phyloP scores from a whole-genome alignment of 2,113 vertebrate species.

The Hemicordylus capensis region DNA sequence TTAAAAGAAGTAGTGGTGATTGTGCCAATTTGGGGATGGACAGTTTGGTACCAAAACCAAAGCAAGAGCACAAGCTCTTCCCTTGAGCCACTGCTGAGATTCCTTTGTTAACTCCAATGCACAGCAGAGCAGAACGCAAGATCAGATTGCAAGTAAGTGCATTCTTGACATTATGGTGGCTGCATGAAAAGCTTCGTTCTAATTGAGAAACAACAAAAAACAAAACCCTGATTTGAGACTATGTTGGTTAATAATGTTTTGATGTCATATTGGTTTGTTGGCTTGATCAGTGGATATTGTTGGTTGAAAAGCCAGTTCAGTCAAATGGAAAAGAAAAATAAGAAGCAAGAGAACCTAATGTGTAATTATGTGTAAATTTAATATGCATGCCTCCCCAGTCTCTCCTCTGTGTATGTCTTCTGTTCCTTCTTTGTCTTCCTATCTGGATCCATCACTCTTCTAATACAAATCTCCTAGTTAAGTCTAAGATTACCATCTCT shows the following conservation, averaged over 20 bases:
- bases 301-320: neutral
- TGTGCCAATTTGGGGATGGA: neutral
- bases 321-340: neutral
- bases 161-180: neutral
- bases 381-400: neutral
- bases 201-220: neutral
- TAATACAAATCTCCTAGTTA: neutral
- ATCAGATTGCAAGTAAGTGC: neutral
- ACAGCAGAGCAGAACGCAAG: neutral
- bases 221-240: neutral
- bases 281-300: neutral
- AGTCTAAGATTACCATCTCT: neutral
- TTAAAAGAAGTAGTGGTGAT: neutral
- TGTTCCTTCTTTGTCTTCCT: neutral
- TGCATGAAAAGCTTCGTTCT: neutral
- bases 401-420: neutral
- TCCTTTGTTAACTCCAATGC: neutral
- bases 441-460: neutral
- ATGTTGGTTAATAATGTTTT: neutral
- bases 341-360: neutral
- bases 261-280: neutral
- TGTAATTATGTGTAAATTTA: slow-evolving; percentile 11
- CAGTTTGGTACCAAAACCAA: neutral
- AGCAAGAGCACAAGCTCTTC: neutral
- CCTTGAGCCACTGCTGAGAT: neutral